These are phyloP conservation scores for Enteromius paludinosus DNA, from an alignment of 2,797 vertebrate species.

Conservation along the genomic window DNA sequence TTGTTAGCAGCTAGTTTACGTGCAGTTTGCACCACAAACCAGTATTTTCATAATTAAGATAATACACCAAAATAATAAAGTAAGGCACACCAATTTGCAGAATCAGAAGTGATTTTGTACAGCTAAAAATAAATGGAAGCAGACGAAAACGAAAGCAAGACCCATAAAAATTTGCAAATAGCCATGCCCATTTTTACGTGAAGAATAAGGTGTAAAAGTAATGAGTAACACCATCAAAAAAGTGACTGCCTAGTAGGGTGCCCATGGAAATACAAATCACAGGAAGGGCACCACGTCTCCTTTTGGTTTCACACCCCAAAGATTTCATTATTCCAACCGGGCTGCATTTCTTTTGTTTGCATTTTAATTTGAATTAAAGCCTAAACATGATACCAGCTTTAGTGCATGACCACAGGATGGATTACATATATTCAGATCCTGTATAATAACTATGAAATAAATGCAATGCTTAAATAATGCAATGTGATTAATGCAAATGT, in stretches of 20 bases:
- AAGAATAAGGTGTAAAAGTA: background rate
- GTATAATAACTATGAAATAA: background rate
- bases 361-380: slow-evolving; percentile 26
- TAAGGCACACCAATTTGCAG: background rate
- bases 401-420: background rate
- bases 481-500: background rate
- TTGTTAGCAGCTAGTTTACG: background rate
- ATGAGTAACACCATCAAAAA: background rate
- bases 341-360: slow-evolving; percentile 6
- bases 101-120: background rate
- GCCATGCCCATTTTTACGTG: background rate
- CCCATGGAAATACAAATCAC: background rate
- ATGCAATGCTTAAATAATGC: slow-evolving; percentile 6
- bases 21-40: background rate
- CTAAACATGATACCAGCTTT: background rate
- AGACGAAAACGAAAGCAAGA: background rate
- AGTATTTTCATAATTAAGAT: background rate
- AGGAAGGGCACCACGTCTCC: background rate
- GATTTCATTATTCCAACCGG: background rate
- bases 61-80: background rate
- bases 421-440: background rate
- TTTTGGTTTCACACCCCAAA: background rate
- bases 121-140: background rate
- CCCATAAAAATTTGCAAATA: background rate
- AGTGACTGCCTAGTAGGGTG: background rate